Conservation (phyloP, 92 coral and sea anemone genomes). For the Epizoanthus illoricatus region DNA sequence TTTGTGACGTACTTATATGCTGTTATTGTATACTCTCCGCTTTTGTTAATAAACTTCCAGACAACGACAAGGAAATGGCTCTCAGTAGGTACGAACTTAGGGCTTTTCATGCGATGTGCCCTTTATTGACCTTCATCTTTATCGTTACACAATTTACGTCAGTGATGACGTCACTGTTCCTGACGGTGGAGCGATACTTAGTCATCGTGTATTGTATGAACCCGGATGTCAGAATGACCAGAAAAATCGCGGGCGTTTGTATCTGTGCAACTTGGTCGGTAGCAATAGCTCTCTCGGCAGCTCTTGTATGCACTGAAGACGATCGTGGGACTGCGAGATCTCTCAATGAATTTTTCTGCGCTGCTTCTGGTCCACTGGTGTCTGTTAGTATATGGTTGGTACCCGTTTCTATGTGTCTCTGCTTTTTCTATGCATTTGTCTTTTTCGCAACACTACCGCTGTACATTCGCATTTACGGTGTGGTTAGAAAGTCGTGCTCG, state of each 20-base stretch:
- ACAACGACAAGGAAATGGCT: conserved; percentile 1
- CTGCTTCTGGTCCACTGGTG: no score
- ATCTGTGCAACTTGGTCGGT: conserved; percentile 44
- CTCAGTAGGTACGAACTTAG: not conserved
- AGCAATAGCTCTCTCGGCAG: conserved; percentile 48
- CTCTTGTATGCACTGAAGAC: conserved; percentile 56
- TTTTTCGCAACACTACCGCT: conserved; percentile 55
- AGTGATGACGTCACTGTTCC: conserved; percentile 48
- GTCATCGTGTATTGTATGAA: conserved; percentile 65
- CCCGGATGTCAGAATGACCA: conserved; percentile 47
- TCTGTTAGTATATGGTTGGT: no score
- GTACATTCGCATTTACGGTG: conserved; percentile 57
- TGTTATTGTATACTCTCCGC: not conserved
- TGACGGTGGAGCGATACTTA: conserved; percentile 63
- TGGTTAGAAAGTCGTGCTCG: conserved; percentile 52
- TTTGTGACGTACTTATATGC: no score
- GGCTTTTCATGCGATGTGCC: conserved; percentile 22
- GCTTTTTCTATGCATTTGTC: conserved; percentile 41
- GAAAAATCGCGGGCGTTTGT: conserved; percentile 18
- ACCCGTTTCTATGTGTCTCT: not conserved
- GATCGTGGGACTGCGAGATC: conserved; percentile 43
- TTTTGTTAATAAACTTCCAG: conserved; percentile 18
- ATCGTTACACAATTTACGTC: conserved; percentile 52
- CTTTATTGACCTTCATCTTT: conserved; percentile 60
- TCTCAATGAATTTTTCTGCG: no score